Evolutionary conservation across 2,113 vertebrate species (phyloP).

Genomic region (Centropus unirufus): DNA sequence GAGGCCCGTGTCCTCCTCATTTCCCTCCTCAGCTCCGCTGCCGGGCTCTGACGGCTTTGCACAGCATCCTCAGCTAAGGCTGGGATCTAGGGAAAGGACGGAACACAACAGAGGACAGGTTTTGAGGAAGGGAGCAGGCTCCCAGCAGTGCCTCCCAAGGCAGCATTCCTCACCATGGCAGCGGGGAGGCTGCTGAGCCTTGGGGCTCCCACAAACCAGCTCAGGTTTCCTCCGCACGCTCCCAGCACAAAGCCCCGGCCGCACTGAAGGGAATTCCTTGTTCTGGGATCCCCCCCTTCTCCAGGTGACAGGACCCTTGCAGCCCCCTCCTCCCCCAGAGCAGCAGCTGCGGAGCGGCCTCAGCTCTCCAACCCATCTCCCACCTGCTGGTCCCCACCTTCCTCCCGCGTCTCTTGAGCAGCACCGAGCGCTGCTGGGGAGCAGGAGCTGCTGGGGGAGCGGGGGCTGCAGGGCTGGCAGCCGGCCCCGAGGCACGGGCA

Average conservation of each 20-base stretch:
- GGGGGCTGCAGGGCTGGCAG: neutral
- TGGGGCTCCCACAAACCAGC: fast-evolving
- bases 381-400: neutral
- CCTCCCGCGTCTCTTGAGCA: fast-evolving
- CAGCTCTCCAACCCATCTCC: neutral
- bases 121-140: fast-evolving
- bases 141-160: fast-evolving
- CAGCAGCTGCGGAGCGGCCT: constrained; percentile 69
- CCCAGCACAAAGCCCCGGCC: fast-evolving
- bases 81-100: constrained; percentile 56
- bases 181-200: neutral
- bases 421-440: neutral
- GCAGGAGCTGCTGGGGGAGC: neutral
- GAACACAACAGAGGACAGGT: neutral
- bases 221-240: neutral
- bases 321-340: neutral
- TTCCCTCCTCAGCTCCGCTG: neutral
- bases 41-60: neutral
- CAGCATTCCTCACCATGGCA: constrained; percentile 62
- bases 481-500: neutral
- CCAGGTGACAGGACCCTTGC: no score
- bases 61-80: neutral
- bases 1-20: neutral
- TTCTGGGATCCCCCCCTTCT: fast-evolving
- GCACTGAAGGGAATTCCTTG: neutral